Evolutionary conservation across 2,797 vertebrate species (phyloP).

Genomic region (Danio choprae): DNA sequence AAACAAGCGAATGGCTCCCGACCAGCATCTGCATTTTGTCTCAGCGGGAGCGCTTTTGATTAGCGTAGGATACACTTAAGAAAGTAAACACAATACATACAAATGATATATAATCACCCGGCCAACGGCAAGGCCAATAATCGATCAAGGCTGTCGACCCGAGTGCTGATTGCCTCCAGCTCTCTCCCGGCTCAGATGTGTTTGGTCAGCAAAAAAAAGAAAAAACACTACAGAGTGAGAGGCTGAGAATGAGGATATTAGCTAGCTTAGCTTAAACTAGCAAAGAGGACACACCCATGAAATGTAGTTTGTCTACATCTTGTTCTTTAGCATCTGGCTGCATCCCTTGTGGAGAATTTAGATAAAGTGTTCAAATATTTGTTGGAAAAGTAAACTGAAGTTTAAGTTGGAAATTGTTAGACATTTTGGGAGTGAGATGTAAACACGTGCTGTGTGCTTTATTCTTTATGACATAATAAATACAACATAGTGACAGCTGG

Average conservation of each 20-base stretch:
- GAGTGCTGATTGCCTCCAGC: constrained; percentile 49
- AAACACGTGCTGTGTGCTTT: too few species aligned
- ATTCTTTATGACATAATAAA: too few species aligned
- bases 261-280: constrained; percentile 50
- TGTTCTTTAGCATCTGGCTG: neutral
- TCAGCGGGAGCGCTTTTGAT: constrained; percentile 56
- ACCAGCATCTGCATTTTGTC: constrained; percentile 57
- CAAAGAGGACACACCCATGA: constrained; percentile 15
- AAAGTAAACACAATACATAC: constrained; percentile 68
- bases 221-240: constrained; percentile 38
- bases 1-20: constrained; percentile 32
- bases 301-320: neutral
- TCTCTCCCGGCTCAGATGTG: constrained; percentile 40
- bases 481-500: too few species aligned
- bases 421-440: too few species aligned
- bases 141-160: constrained; percentile 60
- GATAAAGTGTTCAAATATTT: too few species aligned
- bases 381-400: too few species aligned
- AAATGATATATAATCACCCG: constrained; percentile 65
- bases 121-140: constrained; percentile 44
- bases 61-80: constrained; percentile 60
- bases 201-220: constrained; percentile 54
- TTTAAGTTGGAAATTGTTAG: too few species aligned
- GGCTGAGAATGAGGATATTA: constrained; percentile 50
- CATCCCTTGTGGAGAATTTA: neutral